Conservation (phyloP, 1,140 invertebrate species). For the Megathymus violae region DNA sequence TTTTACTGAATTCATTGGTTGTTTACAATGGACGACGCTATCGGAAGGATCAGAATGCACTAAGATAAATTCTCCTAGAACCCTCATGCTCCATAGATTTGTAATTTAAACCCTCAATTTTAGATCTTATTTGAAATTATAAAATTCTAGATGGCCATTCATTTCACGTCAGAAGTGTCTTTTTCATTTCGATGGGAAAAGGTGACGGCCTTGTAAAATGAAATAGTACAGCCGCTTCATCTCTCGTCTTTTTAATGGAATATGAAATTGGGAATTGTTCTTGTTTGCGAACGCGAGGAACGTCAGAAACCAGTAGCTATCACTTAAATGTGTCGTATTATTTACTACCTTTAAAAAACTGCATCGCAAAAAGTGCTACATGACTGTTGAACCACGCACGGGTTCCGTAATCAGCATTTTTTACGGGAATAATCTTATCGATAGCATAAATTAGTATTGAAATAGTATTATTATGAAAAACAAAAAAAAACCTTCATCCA, state of each 20-base stretch:
- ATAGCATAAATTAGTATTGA: no score
- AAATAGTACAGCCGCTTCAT: conserved; percentile 26
- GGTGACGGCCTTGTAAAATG: conserved; percentile 42
- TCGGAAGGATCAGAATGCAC: conserved; percentile 37
- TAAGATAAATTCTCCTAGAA: conserved; percentile 59
- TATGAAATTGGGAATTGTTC: conserved; percentile 31
- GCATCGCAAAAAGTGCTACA: no score
- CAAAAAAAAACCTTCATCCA: no score
- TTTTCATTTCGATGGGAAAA: conserved; percentile 36
- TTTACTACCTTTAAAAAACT: conserved; percentile 11
- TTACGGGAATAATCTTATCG: no score
- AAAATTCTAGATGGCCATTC: conserved; percentile 58
- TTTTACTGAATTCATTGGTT: conserved; percentile 43
- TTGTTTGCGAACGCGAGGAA: not conserved
- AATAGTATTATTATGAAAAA: no score
- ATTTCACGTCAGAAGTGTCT: conserved; percentile 44
- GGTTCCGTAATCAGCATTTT: no score
- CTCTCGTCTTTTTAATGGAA: conserved; percentile 28
- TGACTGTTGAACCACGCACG: no score
- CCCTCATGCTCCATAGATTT: conserved; percentile 44
- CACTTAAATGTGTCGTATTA: conserved; percentile 22
- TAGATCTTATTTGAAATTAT: conserved; percentile 61
- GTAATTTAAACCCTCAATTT: conserved; percentile 64
- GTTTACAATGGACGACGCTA: conserved; percentile 48
- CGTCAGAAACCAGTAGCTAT: conserved; percentile 21